Base-by-base conservation (phyloP, 92 coral and sea anemone species). In the Actinostola sp. region DNA sequence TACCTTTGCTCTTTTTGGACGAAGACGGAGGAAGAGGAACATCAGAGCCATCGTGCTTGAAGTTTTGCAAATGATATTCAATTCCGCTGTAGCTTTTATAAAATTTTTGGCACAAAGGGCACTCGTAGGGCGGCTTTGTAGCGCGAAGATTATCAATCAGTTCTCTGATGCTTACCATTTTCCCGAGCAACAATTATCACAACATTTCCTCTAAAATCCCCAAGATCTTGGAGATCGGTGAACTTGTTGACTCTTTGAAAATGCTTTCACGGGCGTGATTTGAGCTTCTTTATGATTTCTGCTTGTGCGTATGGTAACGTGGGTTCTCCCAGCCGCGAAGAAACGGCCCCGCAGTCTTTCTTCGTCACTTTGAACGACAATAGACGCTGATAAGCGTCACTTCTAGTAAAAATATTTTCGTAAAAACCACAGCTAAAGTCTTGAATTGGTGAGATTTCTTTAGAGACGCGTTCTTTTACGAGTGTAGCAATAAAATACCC, bases 41-140 rank as follows among this genome's bases (percentile, higher is more conserved):
- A 54, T 95, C 97, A 17, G 83, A 75, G 72, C 99, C 99, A 82
- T 95, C 99, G 48, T 95, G 99, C 64, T 92, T 92, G 73, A 88
- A 95, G 62, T 81, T 90, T 29, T 82, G 90, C 75, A 95, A 84
- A 91, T 95, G 99, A 92, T 95, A 95, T 83, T 95, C 99, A 65
- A 95, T 95, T 86, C 99, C 99, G 68, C 97, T 92, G 79, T 92
- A 95, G 88, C 99, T 95, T 87, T 95, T 95, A 89, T 95, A 95
- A 31, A 92, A 89, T 85, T 95, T 95, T 59, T 95, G 95, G 67
- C 99, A 95, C 87, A 95, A 83, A 91, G 99, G 99, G 73, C 99
- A 95, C 70, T 88, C 97, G 70, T 88, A 95, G 39, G 99, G 99
- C 81, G 99, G 96, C 58, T 88, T 84, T 25, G 97, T 95, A 26